A percentile compares a stretch with the other conserved stretches of the same genome.
Evolutionary conservation across 2,888 invertebrate species (phyloP).

Genomic region (Laspeyria flexula): DNA sequence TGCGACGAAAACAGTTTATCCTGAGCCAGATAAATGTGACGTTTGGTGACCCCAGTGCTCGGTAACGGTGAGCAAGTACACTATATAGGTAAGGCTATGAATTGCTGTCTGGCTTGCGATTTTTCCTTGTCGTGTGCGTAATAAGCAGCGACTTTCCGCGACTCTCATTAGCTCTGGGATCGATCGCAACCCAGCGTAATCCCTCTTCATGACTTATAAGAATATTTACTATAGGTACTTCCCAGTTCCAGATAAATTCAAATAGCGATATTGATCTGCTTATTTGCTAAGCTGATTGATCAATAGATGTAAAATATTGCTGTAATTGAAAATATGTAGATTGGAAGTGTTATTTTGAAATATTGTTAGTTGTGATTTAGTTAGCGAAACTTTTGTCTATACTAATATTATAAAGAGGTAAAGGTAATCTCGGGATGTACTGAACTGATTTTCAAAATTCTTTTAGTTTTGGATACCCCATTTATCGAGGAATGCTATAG

Average conservation of each 20-base stretch:
- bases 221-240: neutral
- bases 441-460: too few relatives aligned
- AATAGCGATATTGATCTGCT: neutral
- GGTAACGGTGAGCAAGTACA: neutral
- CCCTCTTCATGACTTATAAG: slow-evolving; percentile 8
- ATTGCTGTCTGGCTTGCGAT: slow-evolving; percentile 26
- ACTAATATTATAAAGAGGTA: too few relatives aligned
- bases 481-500: too few relatives aligned
- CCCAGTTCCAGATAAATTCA: neutral
- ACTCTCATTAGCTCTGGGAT: slow-evolving; percentile 40
- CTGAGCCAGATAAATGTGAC: slow-evolving; percentile 12
- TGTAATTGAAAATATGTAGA: too few relatives aligned
- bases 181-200: slow-evolving; percentile 25
- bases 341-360: too few relatives aligned
- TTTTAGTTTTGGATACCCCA: too few relatives aligned
- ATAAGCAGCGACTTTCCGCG: slow-evolving; percentile 29
- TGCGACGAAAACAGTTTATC: slow-evolving; percentile 15
- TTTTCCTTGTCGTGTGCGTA: slow-evolving; percentile 42
- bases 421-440: too few relatives aligned
- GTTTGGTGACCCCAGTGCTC: slow-evolving; percentile 18
- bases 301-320: neutral
- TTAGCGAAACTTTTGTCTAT: too few relatives aligned
- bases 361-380: too few relatives aligned
- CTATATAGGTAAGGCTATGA: slow-evolving; percentile 18
- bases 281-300: neutral